A percentile compares a stretch with the other conserved stretches of the same genome.
These are phyloP conservation scores for Bombus confusus DNA, from an alignment of 1,140 invertebrate genomes.

Conservation along the genomic window DNA sequence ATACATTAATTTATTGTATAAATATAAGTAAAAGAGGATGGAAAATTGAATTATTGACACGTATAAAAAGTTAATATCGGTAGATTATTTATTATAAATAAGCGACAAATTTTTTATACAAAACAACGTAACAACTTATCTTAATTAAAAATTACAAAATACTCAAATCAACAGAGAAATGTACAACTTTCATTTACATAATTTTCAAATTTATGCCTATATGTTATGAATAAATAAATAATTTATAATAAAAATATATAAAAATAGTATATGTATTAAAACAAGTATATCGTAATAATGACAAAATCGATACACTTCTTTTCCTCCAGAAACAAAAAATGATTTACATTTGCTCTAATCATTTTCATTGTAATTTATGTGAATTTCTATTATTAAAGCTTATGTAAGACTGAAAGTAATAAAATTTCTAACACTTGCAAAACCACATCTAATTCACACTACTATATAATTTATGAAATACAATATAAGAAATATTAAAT, in stretches of 20 bases:
- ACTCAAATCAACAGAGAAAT: neutral
- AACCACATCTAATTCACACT: neutral
- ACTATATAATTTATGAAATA: neutral
- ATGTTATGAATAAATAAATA: neutral
- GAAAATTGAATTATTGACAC: neutral
- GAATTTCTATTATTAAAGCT: neutral
- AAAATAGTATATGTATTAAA: constrained; percentile 15
- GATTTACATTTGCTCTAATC: neutral
- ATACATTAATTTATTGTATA: neutral
- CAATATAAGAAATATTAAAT: neutral
- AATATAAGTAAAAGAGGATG: neutral
- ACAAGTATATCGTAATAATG: constrained; percentile 7
- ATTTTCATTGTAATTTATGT: neutral
- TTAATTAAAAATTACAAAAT: constrained; percentile 6
- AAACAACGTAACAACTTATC: constrained; percentile 11
- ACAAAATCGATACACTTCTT: constrained; percentile 33
- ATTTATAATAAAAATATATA: constrained; percentile 32
- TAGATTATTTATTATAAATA: constrained; percentile 23
- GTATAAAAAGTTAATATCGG: neutral
- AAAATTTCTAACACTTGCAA: constrained; percentile 33
- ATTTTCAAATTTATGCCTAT: neutral
- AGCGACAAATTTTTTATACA: constrained; percentile 17
- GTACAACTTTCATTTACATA: constrained; percentile 2
- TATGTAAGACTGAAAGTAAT: neutral
- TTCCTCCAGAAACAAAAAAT: constrained; percentile 67